Conservation (phyloP, 2,888 invertebrate species). For the Ceriagrion tenellum region DNA sequence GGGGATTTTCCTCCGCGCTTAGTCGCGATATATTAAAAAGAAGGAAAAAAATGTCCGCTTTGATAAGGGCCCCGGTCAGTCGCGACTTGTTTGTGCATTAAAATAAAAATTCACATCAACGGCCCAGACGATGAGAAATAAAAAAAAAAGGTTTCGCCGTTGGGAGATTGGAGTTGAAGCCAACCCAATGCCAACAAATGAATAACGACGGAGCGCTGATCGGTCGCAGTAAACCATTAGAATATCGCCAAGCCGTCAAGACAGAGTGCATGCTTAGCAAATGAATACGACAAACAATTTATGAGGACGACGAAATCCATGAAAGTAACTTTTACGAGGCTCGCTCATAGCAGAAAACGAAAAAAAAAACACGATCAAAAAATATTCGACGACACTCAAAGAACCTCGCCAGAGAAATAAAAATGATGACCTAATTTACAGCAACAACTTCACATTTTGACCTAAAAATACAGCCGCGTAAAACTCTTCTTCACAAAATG, state of each 20-base stretch:
- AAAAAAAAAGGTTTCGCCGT: neutral
- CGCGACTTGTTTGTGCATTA: slow-evolving; percentile 26
- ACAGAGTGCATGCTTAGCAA: neutral
- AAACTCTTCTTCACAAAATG: too few relatives aligned
- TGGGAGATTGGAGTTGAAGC: neutral
- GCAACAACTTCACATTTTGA: too few relatives aligned
- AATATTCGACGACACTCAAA: too few relatives aligned
- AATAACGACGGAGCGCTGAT: neutral
- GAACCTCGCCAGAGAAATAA: too few relatives aligned
- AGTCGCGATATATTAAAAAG: neutral
- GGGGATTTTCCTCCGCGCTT: slow-evolving; percentile 2
- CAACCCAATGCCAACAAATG: neutral
- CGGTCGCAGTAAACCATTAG: neutral
- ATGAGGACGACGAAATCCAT: neutral
- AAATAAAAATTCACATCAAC: neutral
- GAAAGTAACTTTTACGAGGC: neutral
- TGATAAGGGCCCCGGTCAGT: slow-evolving; percentile 9
- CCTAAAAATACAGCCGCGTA: too few relatives aligned
- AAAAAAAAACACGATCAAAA: too few relatives aligned
- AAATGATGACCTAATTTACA: too few relatives aligned
- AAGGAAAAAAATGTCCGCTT: neutral
- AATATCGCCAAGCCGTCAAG: neutral
- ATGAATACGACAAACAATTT: neutral
- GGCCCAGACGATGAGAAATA: neutral
- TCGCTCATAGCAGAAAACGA: neutral